These are phyloP conservation scores for Aphelocoma californica DNA, from an alignment of 2,797 vertebrate species.

Conservation along the genomic window DNA sequence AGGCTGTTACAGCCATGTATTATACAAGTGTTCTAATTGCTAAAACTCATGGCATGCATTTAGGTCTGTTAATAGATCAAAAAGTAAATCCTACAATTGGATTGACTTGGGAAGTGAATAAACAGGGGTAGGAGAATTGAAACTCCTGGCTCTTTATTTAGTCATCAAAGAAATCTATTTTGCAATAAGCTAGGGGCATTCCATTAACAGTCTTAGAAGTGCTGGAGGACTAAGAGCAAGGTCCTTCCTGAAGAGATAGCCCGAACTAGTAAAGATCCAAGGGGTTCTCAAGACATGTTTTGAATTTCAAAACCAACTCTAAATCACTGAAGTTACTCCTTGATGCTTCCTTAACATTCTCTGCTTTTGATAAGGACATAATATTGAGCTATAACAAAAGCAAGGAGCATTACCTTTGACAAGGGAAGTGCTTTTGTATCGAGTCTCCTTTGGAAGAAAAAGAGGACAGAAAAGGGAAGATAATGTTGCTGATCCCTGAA, in stretches of 20 bases:
- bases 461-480: not conserved
- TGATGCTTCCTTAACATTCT: not conserved
- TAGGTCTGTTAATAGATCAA: not conserved
- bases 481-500: not conserved
- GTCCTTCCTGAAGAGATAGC: not conserved
- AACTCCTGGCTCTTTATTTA: constrained; percentile 10
- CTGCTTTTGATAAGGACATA: not conserved
- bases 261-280: constrained; percentile 32
- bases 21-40: not conserved
- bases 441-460: not conserved
- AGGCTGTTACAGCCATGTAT: not conserved
- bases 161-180: constrained; percentile 31
- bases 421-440: not conserved
- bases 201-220: not conserved
- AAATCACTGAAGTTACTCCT: not conserved
- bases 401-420: not conserved
- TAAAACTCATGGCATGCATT: not conserved
- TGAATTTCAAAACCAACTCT: constrained; percentile 2
- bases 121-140: not conserved
- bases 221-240: not conserved
- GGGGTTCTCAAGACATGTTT: not conserved
- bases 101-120: constrained; percentile 7
- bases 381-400: not conserved
- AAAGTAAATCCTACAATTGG: not conserved
- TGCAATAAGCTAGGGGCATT: not conserved